Conservation (phyloP, 2,888 invertebrate species). For the Parnassius apollo region DNA sequence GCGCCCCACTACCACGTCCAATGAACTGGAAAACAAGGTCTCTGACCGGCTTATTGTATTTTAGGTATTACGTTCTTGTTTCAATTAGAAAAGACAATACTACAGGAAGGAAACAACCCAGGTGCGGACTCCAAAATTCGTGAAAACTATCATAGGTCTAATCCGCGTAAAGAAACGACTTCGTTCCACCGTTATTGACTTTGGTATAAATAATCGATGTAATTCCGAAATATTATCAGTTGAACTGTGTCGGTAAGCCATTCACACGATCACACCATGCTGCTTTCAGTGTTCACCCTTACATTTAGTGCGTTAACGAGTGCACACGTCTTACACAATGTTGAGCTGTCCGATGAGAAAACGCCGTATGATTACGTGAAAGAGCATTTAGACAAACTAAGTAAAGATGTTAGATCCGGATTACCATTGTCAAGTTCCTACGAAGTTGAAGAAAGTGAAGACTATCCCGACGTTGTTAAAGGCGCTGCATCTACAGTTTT, state of each 20-base stretch:
- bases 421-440: slow-evolving; percentile 74
- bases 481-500: slow-evolving; percentile 68
- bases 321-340: slow-evolving; percentile 50
- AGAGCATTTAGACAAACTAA: slow-evolving; percentile 60
- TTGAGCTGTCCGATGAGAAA: slow-evolving; percentile 64
- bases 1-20: slow-evolving; percentile 68
- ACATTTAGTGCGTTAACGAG: slow-evolving; percentile 47
- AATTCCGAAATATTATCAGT: slow-evolving; percentile 72
- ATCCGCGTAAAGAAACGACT: slow-evolving; percentile 50
- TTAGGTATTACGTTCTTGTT: slow-evolving; percentile 70
- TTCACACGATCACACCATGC: slow-evolving; percentile 64
- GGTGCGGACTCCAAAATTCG: slow-evolving; percentile 55
- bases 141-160: slow-evolving; percentile 67
- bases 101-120: slow-evolving; percentile 76
- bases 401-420: slow-evolving; percentile 56
- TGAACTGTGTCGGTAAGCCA: slow-evolving; percentile 55
- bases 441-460: slow-evolving; percentile 81
- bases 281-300: slow-evolving; percentile 53
- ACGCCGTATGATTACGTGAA: slow-evolving; percentile 74
- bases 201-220: slow-evolving; percentile 75
- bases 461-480: slow-evolving; percentile 75
- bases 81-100: slow-evolving; percentile 75
- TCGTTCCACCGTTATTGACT: slow-evolving; percentile 73
- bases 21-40: slow-evolving; percentile 80
- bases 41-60: slow-evolving; percentile 71